Base-by-base conservation (phyloP, 2,797 vertebrate species). In the Philypnodon macrostomus region DNA sequence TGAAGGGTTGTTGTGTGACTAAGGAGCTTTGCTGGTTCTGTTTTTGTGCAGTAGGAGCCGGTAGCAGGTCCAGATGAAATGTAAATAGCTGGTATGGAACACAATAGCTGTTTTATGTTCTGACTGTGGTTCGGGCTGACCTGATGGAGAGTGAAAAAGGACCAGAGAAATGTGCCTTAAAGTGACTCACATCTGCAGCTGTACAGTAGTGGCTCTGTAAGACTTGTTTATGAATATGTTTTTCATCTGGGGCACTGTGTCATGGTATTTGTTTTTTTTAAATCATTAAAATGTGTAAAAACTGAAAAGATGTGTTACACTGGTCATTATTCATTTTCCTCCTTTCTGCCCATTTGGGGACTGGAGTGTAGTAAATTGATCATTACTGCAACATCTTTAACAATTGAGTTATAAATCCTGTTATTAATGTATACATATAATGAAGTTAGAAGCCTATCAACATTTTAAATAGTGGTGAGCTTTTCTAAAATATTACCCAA, bases 131-230 rank as follows among this genome's bases (percentile, higher is more conserved):
- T 84, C 77, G 56, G 65, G 41, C 55, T 62, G 54, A 81, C 59
- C 53, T 76, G 61, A 49, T 51, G 64, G 41, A 59, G 60, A 62
- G 48, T 57, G 13, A 37, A 70, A 47, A 63, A 76, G 74, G 67
- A 83, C 80, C 81, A 86, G 88, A 88, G 79, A 87, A 65, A 67
- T 55, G 86, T 89, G 84, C 85, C 85, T 89, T 54, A 84, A 80
- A 77, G 18, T 64, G 72, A 84, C 66, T 66, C 58, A 57, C 48
- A 44, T 67, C 55, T 74, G 58, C 49, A 44, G 67, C 58, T 75
- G 64, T 54, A 57, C 62, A 70, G 36, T 62, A 74, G 58, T 53
- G 63, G 17, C 49, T 70, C 41, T 82, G 72, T 81, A 81, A 77
- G 44, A 75, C 63, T 45, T 66, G 11, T 57, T 75, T 73, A 63